Evolutionary conservation across 2,888 invertebrate species (phyloP).

Genomic region (Sesamia inferens): DNA sequence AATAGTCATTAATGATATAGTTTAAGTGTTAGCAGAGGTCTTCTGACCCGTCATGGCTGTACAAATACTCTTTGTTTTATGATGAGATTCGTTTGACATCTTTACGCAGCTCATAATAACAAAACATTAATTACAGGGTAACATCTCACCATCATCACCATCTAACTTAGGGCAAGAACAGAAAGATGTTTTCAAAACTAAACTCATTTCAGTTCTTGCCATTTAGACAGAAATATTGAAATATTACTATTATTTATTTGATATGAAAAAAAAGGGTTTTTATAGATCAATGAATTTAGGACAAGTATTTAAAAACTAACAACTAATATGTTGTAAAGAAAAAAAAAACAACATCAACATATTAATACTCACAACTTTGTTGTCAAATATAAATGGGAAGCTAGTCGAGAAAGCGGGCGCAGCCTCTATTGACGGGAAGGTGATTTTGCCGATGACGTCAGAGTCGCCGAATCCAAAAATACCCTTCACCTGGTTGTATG

Average conservation of each 20-base stretch:
- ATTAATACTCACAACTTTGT: slow-evolving; percentile 91
- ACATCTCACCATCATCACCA: not conserved
- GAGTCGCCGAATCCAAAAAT: slow-evolving; percentile 99
- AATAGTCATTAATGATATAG: too few species aligned
- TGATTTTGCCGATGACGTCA: slow-evolving; percentile 98
- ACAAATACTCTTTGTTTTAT: not conserved
- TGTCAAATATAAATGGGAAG: slow-evolving; percentile 97
- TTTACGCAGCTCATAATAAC: not conserved
- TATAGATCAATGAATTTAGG: too few species aligned
- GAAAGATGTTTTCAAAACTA: not conserved
- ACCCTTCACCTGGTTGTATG: slow-evolving; percentile 99
- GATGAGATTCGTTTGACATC: not conserved
- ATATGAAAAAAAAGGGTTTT: too few species aligned
- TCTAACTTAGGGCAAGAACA: not conserved
- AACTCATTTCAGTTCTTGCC: not conserved
- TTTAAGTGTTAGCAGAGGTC: too few species aligned
- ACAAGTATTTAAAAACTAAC: not conserved
- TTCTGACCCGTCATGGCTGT: too few species aligned
- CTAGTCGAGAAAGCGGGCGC: slow-evolving; percentile 97
- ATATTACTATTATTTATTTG: too few species aligned
- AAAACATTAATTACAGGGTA: not conserved
- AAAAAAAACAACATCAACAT: not conserved
- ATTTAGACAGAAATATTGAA: not conserved
- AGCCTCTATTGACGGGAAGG: slow-evolving; percentile 98
- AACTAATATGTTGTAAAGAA: not conserved